Percentiles rank a stretch among this genome's conserved stretches.
These are phyloP conservation scores for Diarsia dahlii DNA, from an alignment of 2,888 invertebrate genomes.

Conservation along the genomic window DNA sequence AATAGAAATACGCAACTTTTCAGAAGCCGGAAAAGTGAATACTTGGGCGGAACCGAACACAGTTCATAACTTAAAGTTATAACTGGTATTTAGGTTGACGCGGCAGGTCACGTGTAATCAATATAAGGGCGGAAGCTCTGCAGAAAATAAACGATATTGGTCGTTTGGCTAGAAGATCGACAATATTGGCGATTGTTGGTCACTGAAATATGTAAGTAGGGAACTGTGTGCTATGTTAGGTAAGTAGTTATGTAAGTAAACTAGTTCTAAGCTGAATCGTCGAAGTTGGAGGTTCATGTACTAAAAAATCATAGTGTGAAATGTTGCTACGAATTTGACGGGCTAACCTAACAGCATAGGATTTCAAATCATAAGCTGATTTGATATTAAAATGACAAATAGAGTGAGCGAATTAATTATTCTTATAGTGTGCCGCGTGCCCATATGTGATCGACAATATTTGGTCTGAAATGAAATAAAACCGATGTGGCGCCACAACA, in stretches of 20 bases:
- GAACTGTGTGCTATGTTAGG: conserved; percentile 5
- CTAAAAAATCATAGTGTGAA: conserved; percentile 6
- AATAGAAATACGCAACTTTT: conserved; percentile 2
- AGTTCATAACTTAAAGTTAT: conserved; percentile 53
- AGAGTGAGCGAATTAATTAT: conserved; percentile 13
- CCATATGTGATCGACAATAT: conserved; percentile 21
- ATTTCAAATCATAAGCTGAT: neutral
- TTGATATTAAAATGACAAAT: conserved; percentile 26
- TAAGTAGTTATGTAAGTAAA: conserved; percentile 46
- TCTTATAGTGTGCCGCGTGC: conserved; percentile 7
- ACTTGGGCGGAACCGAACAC: conserved; percentile 14
- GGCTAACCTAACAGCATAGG: neutral
- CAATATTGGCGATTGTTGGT: conserved; percentile 14
- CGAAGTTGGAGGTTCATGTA: conserved; percentile 12
- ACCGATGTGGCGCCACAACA: conserved; percentile 12
- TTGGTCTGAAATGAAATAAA: conserved; percentile 19
- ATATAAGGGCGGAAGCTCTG: conserved; percentile 57
- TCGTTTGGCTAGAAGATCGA: conserved; percentile 8
- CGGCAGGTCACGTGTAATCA: conserved; percentile 61
- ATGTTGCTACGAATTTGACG: neutral
- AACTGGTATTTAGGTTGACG: conserved; percentile 53
- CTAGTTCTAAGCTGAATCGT: conserved; percentile 22
- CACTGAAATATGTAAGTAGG: conserved; percentile 33
- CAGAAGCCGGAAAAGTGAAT: conserved; percentile 21
- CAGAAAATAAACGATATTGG: conserved; percentile 38